Evolutionary conservation across 2,113 vertebrate genomes (phyloP).

Genomic region (Morone chrysops): DNA sequence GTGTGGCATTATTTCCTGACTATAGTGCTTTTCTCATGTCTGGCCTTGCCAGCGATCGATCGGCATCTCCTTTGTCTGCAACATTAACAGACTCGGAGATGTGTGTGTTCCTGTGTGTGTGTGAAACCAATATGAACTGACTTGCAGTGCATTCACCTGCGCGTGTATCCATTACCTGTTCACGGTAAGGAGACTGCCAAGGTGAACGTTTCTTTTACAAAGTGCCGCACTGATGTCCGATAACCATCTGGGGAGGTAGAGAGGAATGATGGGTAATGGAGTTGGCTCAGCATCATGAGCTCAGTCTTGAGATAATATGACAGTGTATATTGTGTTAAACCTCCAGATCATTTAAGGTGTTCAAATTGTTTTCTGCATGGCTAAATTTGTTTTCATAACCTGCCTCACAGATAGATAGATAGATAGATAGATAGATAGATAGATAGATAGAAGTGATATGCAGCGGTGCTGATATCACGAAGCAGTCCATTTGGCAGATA

Average conservation of each 20-base stretch:
- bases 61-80: slow-evolving; percentile 74
- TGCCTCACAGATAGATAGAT: not conserved
- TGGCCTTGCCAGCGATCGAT: slow-evolving; percentile 75
- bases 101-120: slow-evolving; percentile 27
- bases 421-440: slow-evolving; percentile 11
- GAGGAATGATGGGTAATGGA: slow-evolving; percentile 54
- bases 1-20: slow-evolving; percentile 67
- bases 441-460: slow-evolving; percentile 15
- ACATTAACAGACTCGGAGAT: slow-evolving; percentile 73
- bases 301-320: slow-evolving; percentile 23
- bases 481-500: slow-evolving; percentile 30
- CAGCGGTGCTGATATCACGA: not conserved
- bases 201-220: slow-evolving; percentile 69
- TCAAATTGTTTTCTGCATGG: slow-evolving; percentile 1
- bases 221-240: slow-evolving; percentile 50
- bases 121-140: slow-evolving; percentile 66
- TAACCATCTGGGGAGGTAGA: slow-evolving; percentile 50
- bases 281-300: slow-evolving; percentile 40
- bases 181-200: slow-evolving; percentile 60
- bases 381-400: not conserved
- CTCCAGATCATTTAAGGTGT: not conserved
- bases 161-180: slow-evolving; percentile 73
- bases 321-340: not conserved
- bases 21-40: slow-evolving; percentile 66
- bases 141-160: slow-evolving; percentile 65